Percentiles rank a stretch among this genome's conserved stretches.
phyloP scores from a whole-genome alignment of 2,113 vertebrate species.

The Lipophrys pholis region DNA sequence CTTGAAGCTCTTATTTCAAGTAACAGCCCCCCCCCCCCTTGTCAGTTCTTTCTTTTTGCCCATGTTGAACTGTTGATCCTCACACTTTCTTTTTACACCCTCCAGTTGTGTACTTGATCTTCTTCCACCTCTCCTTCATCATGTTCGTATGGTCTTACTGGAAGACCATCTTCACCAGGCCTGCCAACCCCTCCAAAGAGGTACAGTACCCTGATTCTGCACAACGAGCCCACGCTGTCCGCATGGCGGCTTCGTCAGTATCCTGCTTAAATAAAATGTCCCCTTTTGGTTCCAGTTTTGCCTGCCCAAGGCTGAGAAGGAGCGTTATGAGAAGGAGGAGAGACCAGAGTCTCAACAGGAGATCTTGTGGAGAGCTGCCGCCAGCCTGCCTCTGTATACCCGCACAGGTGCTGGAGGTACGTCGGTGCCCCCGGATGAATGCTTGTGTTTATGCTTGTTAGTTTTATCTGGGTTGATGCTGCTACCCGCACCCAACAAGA shows the following conservation, averaged over 20 bases:
- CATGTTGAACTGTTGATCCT: not conserved
- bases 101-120: slow-evolving; percentile 94
- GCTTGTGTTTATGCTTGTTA: too few relatives aligned
- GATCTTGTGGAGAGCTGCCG: slow-evolving; percentile 89
- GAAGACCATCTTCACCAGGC: slow-evolving; percentile 95
- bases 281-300: slow-evolving; percentile 81
- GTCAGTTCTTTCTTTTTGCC: not conserved
- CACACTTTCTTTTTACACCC: slow-evolving; percentile 75
- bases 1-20: not conserved
- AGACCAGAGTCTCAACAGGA: slow-evolving; percentile 92
- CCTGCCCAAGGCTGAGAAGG: slow-evolving; percentile 90
- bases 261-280: not conserved
- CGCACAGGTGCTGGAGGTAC: slow-evolving; percentile 90
- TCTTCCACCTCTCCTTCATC: slow-evolving; percentile 95
- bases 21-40: not conserved
- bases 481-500: too few relatives aligned
- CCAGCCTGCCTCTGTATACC: slow-evolving; percentile 90
- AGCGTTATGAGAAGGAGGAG: slow-evolving; percentile 88
- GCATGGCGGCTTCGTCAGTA: too few relatives aligned
- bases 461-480: too few relatives aligned
- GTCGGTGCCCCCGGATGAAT: slow-evolving; percentile 7
- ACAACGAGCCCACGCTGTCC: not conserved
- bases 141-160: slow-evolving; percentile 99
- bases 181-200: slow-evolving; percentile 93
- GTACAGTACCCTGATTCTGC: slow-evolving; percentile 73